Base-by-base conservation (phyloP, 2,797 vertebrate species). In the Heterohyrax brucei region DNA sequence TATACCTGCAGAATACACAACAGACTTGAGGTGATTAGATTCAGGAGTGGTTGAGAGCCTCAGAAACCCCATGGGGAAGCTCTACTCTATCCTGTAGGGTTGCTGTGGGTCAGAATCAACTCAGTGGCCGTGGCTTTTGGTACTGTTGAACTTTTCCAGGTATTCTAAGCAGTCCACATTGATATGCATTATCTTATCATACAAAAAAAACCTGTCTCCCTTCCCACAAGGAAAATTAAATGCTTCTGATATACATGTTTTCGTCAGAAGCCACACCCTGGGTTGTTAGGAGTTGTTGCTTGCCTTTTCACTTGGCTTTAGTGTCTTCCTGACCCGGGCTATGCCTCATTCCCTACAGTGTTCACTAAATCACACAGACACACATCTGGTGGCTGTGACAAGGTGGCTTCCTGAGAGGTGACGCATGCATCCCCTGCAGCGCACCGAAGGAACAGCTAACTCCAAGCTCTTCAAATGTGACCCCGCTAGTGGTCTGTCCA, bases 1-100 rank as follows among this genome's bases (percentile, higher is more conserved):
- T 44, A 61, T 12, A 87, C 39, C 48, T 39, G 68, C 93, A 93
- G 66, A 92, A 92, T 48, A 66, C 96, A 86, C 64, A 88, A 50
- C 4, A 84, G 30, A 81, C 53, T 48, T 50, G 30, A 82, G 84
- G 33, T 62, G 44, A 56, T 89, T 84, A 59, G 33, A 81, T 61
- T 22, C 39, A 66, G 62, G 46, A 77, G n/a, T 50, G 22, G 16
- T 68, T 91, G 2, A 33, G 33, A 33, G 68, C 18, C 22, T 28
- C 10, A 8, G 62, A 64, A 64, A 10, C 26, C 62, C 18, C 28
- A 26, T 8, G 62, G 62, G 62, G 62, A 22, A 64, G 62, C 12
- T 26, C 62, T 64, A 26, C 62, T 64, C 24, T 28, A 12, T 64
- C 62, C 26, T 8, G 28, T 10, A 5, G 62, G 62, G 9, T 64